Evolutionary conservation across 2,888 invertebrate species (phyloP), one percentile per base, ranked within the genome.

Genomic region (Drosophila paranaensis): DNA sequence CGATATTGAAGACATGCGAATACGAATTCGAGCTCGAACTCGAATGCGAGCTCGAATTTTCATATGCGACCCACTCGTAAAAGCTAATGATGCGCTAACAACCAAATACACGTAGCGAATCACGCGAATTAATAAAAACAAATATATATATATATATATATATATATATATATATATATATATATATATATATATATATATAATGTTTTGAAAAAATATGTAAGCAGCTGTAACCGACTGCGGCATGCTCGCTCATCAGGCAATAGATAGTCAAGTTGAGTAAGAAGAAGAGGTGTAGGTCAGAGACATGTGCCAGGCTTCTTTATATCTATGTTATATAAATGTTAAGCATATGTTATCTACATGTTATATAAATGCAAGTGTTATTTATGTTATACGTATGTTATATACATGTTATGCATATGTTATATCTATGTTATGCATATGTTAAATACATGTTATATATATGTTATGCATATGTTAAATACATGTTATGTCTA

Each of bases 21-120:
- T 4, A 16, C 14, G 67, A 37, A 20, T 6, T 13, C 16, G 43
- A 20, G 13, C 0, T 6, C 45, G 45, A 20, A 20, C 1, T 27
- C n/a, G 37, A 30, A 14, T 40, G 16, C 14, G 67, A 54, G 33
- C 42, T 30, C 11, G 61, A 25, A 58, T 58, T 58, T 16, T 14
- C n/a, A 42, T 54, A 58, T 39, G 42, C 20, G 33, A 45, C n/a
- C 45, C 53, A 37, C 53, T n/a, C 54, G 40, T 67, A 54, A 71
- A 67, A 54, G 6, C 60, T 46, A 72, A 72, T 72, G 72, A 74
- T 68, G 68, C 48, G 74, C 60, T 48, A 63, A 57, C 40, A 51
- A 14, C 20, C 27, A 46, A 40, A 57, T 30, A 51, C 45, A 63
- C 37, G 48, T 51, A 43, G 33, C 55, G 35, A 50, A 60, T 74